Percentiles rank a stretch among this genome's conserved stretches.
These are phyloP conservation scores for Wiebesia pumilae DNA, from an alignment of 1,140 invertebrate genomes.

Conservation along the genomic window DNA sequence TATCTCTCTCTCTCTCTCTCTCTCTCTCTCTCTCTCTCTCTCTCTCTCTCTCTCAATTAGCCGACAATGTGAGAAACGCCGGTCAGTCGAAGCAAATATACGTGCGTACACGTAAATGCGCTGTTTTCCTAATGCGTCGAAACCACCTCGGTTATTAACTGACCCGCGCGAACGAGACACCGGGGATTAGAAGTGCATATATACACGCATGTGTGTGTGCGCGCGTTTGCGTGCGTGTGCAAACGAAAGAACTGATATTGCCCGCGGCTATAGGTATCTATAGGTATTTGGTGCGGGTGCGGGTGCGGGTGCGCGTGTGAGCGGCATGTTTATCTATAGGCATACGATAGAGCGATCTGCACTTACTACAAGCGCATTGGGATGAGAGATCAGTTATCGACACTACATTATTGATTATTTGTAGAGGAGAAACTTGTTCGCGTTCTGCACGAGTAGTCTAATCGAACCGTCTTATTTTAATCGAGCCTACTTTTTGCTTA, in stretches of 20 bases:
- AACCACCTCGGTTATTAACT: slow-evolving; percentile 49
- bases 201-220: no score
- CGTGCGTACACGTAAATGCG: slow-evolving; percentile 38
- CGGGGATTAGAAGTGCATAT: slow-evolving; percentile 64
- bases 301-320: background rate
- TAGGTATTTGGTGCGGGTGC: background rate
- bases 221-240: slow-evolving; percentile 51
- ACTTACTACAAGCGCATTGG: slow-evolving; percentile 36
- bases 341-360: slow-evolving; percentile 2
- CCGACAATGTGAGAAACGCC: background rate
- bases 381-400: slow-evolving; percentile 43
- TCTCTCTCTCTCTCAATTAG: no score
- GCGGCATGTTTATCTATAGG: no score
- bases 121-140: slow-evolving; percentile 50
- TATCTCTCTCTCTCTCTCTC: background rate
- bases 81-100: slow-evolving; percentile 10
- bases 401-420: slow-evolving; percentile 37
- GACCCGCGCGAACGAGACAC: slow-evolving; percentile 67
- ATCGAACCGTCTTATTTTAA: background rate
- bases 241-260: slow-evolving; percentile 68
- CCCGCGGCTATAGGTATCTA: background rate
- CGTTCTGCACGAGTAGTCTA: background rate
- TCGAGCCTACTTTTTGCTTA: background rate
- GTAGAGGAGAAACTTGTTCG: slow-evolving; percentile 13
- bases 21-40: no score